A percentile compares a stretch with the other conserved stretches of the same genome.
phyloP scores from a whole-genome alignment of 2,113 vertebrate genomes.

The Carassius carassius region DNA sequence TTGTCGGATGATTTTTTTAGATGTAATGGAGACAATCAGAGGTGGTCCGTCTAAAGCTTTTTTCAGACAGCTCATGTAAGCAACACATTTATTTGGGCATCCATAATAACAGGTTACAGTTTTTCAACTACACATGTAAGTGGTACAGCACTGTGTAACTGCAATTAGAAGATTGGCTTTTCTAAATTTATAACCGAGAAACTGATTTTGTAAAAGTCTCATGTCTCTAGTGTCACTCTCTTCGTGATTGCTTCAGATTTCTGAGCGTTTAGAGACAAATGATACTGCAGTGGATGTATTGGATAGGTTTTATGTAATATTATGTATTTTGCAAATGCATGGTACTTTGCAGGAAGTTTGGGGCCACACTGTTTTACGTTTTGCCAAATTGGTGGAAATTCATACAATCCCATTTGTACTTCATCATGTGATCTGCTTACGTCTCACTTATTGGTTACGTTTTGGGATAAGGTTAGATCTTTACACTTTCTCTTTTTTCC shows the following conservation, averaged over 20 bases:
- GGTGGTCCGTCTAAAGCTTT: not conserved
- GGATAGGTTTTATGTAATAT: not conserved
- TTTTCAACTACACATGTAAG: not conserved
- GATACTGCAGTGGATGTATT: not conserved
- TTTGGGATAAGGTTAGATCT: not conserved
- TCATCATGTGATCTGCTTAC: too few species aligned
- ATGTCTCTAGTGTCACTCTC: not conserved
- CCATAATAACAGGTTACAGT: not conserved
- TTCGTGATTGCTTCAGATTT: not conserved
- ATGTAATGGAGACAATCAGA: slow-evolving; percentile 22
- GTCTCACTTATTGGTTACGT: not conserved
- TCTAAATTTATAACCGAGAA: not conserved
- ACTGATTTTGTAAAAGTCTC: not conserved
- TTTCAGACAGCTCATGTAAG: not conserved
- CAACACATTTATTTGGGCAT: not conserved
- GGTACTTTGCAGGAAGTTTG: not conserved
- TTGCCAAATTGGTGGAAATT: not conserved
- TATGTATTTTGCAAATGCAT: not conserved
- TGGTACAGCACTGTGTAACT: not conserved
- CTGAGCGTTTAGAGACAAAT: not conserved
- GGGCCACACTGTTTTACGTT: not conserved
- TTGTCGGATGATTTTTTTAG: slow-evolving; percentile 6
- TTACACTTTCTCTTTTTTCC: not conserved
- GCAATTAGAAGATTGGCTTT: not conserved
- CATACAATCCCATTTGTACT: too few species aligned